phyloP scores from a whole-genome alignment of 2,888 invertebrate species.

The Ophioninae sp. region DNA sequence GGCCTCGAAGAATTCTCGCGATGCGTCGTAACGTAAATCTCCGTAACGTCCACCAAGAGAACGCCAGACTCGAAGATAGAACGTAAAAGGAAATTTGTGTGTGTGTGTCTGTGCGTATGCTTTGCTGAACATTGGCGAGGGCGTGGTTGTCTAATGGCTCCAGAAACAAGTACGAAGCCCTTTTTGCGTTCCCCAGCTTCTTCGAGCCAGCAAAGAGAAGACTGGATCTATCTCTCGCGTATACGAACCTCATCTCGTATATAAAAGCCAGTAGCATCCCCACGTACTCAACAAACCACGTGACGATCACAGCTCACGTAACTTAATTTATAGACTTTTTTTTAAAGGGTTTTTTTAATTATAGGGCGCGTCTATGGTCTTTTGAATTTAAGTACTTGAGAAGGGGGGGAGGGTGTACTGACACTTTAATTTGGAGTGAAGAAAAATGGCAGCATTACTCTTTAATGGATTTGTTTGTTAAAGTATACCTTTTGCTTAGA shows the following conservation, averaged over 20 bases:
- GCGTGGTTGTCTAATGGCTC: conserved; percentile 58
- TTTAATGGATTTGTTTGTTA: background rate
- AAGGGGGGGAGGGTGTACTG: background rate
- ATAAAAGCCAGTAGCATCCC: conserved; percentile 21
- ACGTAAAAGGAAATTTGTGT: conserved; percentile 33
- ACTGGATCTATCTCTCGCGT: conserved; percentile 17
- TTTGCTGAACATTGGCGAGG: conserved; percentile 52
- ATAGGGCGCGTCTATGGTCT: background rate
- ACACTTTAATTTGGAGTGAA: background rate
- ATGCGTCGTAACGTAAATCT: conserved; percentile 60
- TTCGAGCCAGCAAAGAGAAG: conserved; percentile 10
- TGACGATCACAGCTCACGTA: background rate
- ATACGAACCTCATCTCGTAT: background rate
- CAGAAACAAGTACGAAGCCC: conserved; percentile 41
- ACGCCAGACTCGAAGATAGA: background rate
- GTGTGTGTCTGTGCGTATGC: background rate
- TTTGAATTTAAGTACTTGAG: background rate
- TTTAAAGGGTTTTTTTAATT: background rate
- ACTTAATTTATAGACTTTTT: background rate
- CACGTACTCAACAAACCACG: background rate
- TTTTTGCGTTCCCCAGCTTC: conserved; percentile 21
- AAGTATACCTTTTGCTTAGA: background rate
- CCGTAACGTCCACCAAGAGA: conserved; percentile 28
- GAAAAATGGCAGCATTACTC: background rate
- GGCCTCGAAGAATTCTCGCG: conserved; percentile 19